Conservation (phyloP, 2,113 vertebrate genomes). For the Ahaetulla prasina region DNA sequence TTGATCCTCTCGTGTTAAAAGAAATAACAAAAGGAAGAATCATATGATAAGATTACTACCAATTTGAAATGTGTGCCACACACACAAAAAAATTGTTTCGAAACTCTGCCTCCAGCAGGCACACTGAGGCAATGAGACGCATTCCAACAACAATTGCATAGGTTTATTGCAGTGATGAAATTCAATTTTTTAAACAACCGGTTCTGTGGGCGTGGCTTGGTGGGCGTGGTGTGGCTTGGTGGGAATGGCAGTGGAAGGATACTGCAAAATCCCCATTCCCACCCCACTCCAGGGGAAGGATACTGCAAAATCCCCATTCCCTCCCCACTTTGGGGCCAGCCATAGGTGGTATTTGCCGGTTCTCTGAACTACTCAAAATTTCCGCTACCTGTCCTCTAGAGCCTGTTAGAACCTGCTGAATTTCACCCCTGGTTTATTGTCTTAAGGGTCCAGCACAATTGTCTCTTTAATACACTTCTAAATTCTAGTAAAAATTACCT, state of each 20-base stretch:
- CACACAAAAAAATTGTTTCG: not conserved
- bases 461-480: not conserved
- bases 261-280: too few relatives aligned
- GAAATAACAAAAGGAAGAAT: not conserved
- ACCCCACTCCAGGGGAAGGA: too few relatives aligned
- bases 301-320: too few relatives aligned
- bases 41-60: not conserved
- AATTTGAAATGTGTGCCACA: not conserved
- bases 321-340: too few relatives aligned
- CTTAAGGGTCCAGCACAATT: not conserved
- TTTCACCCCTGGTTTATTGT: not conserved
- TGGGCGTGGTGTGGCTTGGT: too few relatives aligned
- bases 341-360: too few relatives aligned
- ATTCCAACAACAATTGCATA: not conserved
- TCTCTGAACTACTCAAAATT: too few relatives aligned
- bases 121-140: not conserved
- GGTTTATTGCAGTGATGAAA: not conserved
- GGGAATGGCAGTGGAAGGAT: too few relatives aligned
- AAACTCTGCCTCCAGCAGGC: not conserved
- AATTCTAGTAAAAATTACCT: not conserved
- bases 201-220: too few relatives aligned
- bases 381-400: too few relatives aligned
- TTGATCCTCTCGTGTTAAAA: not conserved
- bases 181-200: too few relatives aligned
- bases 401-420: too few relatives aligned